Conservation (phyloP, 53 echinoderm and acorn worm genomes). For the Luidia sarsii region DNA sequence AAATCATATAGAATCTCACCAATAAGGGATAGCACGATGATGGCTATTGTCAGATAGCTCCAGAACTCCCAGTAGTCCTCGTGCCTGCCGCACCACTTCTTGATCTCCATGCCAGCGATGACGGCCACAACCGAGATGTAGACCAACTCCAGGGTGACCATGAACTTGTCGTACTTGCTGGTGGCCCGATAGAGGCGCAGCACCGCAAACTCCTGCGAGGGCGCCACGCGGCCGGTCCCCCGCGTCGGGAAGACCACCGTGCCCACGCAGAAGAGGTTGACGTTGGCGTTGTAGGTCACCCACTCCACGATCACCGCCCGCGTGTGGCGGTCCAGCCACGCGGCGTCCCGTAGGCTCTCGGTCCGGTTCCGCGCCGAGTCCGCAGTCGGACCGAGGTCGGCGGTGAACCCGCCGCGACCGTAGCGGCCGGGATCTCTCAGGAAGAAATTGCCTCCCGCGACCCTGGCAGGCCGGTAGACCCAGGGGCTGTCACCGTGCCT, state of each 20-base stretch:
- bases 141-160: conserved; percentile 68
- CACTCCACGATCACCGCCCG: conserved; percentile 82
- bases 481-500: conserved; percentile 30
- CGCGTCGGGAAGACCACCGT: conserved; percentile 68
- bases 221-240: conserved; percentile 29
- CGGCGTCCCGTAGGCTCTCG: conserved; percentile 2
- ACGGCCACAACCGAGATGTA: conserved; percentile 68
- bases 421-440: conserved; percentile 30
- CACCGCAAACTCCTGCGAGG: conserved; percentile 61
- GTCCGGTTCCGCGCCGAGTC: conserved; percentile 26
- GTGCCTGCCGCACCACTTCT: conserved; percentile 52
- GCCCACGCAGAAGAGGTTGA: conserved; percentile 72
- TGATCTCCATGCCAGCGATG: conserved; percentile 65
- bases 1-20: too few species aligned
- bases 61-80: conserved; percentile 74
- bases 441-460: conserved; percentile 67
- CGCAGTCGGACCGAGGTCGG: conserved; percentile 48
- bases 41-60: conserved; percentile 67
- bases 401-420: conserved; percentile 72
- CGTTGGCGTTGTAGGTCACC: conserved; percentile 79
- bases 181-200: conserved; percentile 57
- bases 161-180: conserved; percentile 64
- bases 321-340: conserved; percentile 75
- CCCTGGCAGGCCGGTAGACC: conserved; percentile 56
- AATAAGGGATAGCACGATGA: conserved; percentile 60